Evolutionary conservation across 2,797 vertebrate genomes (phyloP), one percentile per base, ranked within the genome.

Genomic region (Muscicapa striata): DNA sequence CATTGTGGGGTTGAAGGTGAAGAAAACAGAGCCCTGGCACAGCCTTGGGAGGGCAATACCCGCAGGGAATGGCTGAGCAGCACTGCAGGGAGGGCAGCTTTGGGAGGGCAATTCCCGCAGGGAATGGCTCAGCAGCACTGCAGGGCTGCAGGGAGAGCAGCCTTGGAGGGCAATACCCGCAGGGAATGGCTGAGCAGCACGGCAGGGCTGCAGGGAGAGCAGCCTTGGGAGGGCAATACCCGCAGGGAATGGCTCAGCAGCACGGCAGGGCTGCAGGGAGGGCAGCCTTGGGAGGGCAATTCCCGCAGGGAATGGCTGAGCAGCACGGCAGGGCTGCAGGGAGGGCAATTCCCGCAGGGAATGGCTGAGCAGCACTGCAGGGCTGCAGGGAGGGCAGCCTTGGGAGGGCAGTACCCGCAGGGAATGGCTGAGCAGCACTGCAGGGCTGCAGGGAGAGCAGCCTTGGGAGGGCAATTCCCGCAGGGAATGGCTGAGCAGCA

Each of bases 11-110:
- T 95, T 92, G 94, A 81, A 95, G 92, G 82, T 94, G 86, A 95
- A 94, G 94, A 94, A 97, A 96, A 97, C 75, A 97, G 93, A 97
- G 88, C 91, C 66, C 92, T 95, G 93, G 94, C 63, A 68, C 84
- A 82, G 93, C 87, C 95, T 94, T 94, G 15, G 30, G 94, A 96
- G 96, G 96, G 85, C 16, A 41, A 94, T 77, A 43, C 83, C 74
- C 6, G 80, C 85, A 79, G 85, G 90, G 55, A 45, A 91, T 88
- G 90, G 87, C 89, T 34, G 77, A 90, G 73, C 90, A 34, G 57
- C 7, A 1, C 91, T 84, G 90, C 4, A 69, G 78, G 82, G 10
- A 80, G 43, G 84, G 74, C 74, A 34, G 34, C 34, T 7, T 34
- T 34, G 34, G 34, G 34, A 34, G 34, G 34, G 34, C 34, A 34